Conservation (phyloP, 2,113 vertebrate species). For the Hylia prasina region DNA sequence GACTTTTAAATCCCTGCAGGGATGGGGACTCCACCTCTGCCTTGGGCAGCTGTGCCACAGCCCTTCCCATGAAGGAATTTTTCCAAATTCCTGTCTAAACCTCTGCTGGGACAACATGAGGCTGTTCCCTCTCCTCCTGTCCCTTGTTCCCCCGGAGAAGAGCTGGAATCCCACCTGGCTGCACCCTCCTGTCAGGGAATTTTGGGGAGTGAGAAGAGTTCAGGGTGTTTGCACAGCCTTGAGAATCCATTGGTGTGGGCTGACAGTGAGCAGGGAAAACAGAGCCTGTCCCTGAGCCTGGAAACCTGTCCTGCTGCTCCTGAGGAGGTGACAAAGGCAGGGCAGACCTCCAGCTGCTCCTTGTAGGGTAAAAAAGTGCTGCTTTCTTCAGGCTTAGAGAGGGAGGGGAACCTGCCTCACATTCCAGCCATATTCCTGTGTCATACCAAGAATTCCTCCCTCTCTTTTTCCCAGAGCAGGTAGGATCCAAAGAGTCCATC, state of each 20-base stretch:
- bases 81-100: not conserved
- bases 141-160: not conserved
- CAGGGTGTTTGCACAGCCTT: not conserved
- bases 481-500: not conserved
- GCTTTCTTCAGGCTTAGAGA: not conserved
- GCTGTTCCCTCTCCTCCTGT: not conserved
- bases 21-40: not conserved
- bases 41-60: not conserved
- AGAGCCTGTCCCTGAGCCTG: not conserved
- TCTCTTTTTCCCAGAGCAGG: not conserved
- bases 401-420: not conserved
- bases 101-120: not conserved
- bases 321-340: not conserved
- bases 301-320: not conserved
- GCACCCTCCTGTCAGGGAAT: not conserved
- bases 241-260: not conserved
- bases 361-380: not conserved
- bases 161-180: not conserved
- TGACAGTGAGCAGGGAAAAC: not conserved
- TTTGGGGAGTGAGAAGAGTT: not conserved
- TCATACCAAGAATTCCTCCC: not conserved
- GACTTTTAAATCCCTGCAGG: not conserved
- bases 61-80: not conserved
- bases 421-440: not conserved
- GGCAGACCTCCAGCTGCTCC: not conserved